Base-by-base conservation (phyloP, 37 sponge, comb jelly and placozoan species). In the Diacarnus erythraeanus region DNA sequence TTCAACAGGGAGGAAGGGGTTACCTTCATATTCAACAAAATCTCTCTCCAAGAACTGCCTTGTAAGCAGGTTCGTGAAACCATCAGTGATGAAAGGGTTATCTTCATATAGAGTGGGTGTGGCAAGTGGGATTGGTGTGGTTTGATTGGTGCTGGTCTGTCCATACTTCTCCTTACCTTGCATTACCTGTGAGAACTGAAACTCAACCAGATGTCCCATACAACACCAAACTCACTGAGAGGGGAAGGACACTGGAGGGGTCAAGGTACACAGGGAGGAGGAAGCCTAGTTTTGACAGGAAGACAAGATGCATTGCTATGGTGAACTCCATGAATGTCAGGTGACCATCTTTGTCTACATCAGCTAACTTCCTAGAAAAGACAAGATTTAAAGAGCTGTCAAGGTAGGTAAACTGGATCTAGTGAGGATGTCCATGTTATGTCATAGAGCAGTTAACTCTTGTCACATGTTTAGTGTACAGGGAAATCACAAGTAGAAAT, bases 301-400 rank as follows among this genome's bases (percentile, higher is more conserved):
- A 89, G 29, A 91, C 41, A 18, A 91, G 88, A 42, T 87, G 92
- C 88, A 91, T 91, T 34, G 92, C 88, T 0, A 91, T 33, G 21
- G 70, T 59, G 64, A 91, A 91, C 80, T 91, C 92, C 22, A 30
- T 38, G 75, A 91, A 85, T 0, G 37, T 82, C 42, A 91, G 88
- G 23, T 63, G 47, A 6, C 92, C 92, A 81, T 91, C 92, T 21
- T 51, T 34, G 73, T 91, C 92, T n/a, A 21, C 0, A 39, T 91
- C 92, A 2, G 92, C 72, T 9, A 91, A 54, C 29, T 41, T 77
- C 92, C 92, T 91, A 37, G 0, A 75, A 6, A 47, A 47, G n/a
- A n/a, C n/a, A n/a, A n/a, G n/a, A n/a, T n/a, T n/a, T n/a, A n/a
- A n/a, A n/a, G n/a, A n/a, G n/a, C n/a, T n/a, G n/a, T n/a, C n/a